phyloP scores from a whole-genome alignment of 2,888 invertebrate species.

The Schizaphis graminum region DNA sequence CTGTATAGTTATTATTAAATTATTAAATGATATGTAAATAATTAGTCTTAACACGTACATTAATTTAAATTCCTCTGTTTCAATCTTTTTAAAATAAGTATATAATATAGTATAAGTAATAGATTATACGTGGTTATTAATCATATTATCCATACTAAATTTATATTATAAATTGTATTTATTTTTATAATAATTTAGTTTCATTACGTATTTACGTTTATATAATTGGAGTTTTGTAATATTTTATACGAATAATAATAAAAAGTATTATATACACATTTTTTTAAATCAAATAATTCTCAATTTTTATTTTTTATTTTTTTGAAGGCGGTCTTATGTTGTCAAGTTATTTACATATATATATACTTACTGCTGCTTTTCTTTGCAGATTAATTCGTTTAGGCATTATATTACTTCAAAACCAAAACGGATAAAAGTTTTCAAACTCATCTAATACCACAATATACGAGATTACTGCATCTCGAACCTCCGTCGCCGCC shows the following conservation, averaged over 20 bases:
- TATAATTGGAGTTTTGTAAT: background rate
- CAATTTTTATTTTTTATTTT: background rate
- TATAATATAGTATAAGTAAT: background rate
- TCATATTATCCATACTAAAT: background rate
- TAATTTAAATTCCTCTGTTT: background rate
- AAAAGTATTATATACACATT: too few species aligned
- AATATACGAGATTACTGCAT: background rate
- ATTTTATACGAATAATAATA: background rate
- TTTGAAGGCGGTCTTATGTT: background rate
- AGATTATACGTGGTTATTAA: background rate
- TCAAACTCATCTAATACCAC: background rate
- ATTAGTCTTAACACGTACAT: background rate
- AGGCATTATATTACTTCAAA: background rate
- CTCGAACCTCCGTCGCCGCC: background rate
- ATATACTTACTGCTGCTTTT: background rate
- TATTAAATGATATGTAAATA: background rate
- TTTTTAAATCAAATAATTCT: background rate
- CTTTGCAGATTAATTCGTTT: background rate
- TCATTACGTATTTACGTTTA: background rate
- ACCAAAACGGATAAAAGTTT: background rate
- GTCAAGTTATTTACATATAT: background rate
- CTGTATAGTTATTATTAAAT: background rate
- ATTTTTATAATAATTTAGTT: background rate
- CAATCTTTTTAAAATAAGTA: background rate
- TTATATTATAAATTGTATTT: background rate